Evolutionary conservation across 2,113 vertebrate genomes (phyloP), one percentile per base, ranked within the genome.

Genomic region (Marcusenius ussheri): DNA sequence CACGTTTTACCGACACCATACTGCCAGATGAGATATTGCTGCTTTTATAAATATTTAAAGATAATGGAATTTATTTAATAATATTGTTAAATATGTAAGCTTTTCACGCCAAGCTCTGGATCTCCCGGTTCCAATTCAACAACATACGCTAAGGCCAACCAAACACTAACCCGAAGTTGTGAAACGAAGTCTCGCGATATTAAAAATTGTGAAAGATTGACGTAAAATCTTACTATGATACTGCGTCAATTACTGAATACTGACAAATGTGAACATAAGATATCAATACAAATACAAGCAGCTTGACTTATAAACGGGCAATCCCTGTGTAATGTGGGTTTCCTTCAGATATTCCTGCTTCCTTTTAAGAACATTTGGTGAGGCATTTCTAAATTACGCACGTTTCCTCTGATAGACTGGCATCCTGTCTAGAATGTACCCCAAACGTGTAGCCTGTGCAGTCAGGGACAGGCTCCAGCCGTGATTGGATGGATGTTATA

Each of bases 1-100:
- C 96, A 6, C 97, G 94, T 91, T 98, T 96, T 31, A 96, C 8
- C 80, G 93, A 94, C 50, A 94, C 91, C 93, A 95, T 96, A 45
- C 17, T 31, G 21, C 42, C 47, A 6, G 83, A 42, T 11, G 15
- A 39, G 45, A 3, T 85, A 80, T 58, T 58, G n/a, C 11, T 46
- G n/a, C 19, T 53, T 39, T 19, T n/a, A 31, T 13, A 80, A n/a
- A 27, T 51, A 50, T 17, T 77, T 74, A 51, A 53, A 87, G 45
- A 53, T 4, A 87, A n/a, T 53, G 11, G 7, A 42, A 21, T 42
- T 80, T 39, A 42, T 21, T 5, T 53, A 45, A 27, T 10, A 45
- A 45, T 19, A 19, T n/a, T 45, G 21, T 15, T 66, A 39, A 88
- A 88, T 39, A 42, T 39, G 5, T 35, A 88, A 45, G 10, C 19